Percentiles rank a stretch among this genome's conserved stretches.
Evolutionary conservation across 2,113 vertebrate genomes (phyloP).

Genomic region (Centrocercus urophasianus): DNA sequence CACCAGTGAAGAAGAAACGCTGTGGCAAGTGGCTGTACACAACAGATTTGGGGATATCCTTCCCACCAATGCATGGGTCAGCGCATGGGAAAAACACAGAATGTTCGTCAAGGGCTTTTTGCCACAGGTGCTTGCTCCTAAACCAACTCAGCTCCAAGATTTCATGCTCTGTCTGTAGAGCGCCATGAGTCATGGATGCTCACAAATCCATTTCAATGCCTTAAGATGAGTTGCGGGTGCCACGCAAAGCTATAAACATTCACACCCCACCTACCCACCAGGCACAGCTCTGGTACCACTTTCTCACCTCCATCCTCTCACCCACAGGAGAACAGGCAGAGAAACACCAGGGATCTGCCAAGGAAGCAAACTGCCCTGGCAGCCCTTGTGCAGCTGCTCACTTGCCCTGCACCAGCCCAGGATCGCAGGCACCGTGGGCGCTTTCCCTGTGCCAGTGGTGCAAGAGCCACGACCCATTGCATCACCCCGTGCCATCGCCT

Average conservation of each 20-base stretch:
- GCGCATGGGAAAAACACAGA: rapidly evolving
- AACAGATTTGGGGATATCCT: neutral
- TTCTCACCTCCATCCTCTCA: neutral
- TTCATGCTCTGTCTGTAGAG: neutral
- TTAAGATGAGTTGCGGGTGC: neutral
- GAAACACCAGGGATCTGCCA: neutral
- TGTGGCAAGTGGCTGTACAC: neutral
- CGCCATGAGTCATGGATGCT: neutral
- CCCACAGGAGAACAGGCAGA: rapidly evolving
- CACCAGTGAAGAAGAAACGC: neutral
- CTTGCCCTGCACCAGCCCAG: rapidly evolving
- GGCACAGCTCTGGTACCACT: neutral
- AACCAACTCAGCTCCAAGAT: neutral
- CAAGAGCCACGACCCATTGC: conserved; percentile 14
- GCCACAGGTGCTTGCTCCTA: rapidly evolving
- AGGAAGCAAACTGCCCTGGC: neutral
- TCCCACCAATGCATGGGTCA: neutral
- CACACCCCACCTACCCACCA: too few relatives aligned
- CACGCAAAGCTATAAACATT: neutral
- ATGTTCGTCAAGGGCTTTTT: neutral
- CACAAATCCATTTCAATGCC: neutral
- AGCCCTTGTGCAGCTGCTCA: neutral
- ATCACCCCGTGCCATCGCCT: neutral
- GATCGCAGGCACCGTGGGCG: rapidly evolving
- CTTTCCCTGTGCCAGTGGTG: neutral